Base-by-base conservation (phyloP, 2,888 invertebrate species). In the Ornithoptera priamus region DNA sequence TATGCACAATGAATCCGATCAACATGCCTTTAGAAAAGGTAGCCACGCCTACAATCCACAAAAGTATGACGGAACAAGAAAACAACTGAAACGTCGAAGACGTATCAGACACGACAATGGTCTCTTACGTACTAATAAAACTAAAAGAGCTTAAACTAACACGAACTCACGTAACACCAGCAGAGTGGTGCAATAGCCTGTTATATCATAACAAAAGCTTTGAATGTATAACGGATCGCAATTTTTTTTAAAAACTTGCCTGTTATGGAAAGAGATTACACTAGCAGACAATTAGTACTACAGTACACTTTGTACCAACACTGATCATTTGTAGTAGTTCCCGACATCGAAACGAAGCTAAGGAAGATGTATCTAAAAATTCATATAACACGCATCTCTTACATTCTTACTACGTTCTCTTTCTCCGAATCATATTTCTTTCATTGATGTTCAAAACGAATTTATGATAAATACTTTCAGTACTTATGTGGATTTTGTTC, bases 1-100 rank as follows among this genome's bases (percentile, higher is more conserved):
- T 92, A 92, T 92, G 92, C 92, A 92, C 92, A 91, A 90, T 90
- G 90, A 92, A 91, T 90, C 92, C 87, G 90, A 92, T 92, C 92
- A 90, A 91, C 91, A 90, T 87, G 86, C 85, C 88, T 85, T 84
- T 85, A 86, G 86, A 59, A 42, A 39, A 67, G 88, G 84, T 87
- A 89, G 89, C 87, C 89, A 89, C 87, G 84, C 82, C 83, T 84
- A 82, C 78, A 79, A 77, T 81, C 75, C 80, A 82, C 82, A 77
- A 77, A 73, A 30, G 30, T 36, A 17, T 64, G 18, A 36, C 18
- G 56, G 56, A 42, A 62, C 20, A 24, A 24, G n/a, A 22, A 36
- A 42, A 22, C 39, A 24, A 60, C 18, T 30, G 20, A 20, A 30
- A 18, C 22, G 22, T 10, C 17, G 18, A 42, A 22, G 22, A 20